Conservation (phyloP, 2,113 vertebrate genomes). For the Cygnus atratus region DNA sequence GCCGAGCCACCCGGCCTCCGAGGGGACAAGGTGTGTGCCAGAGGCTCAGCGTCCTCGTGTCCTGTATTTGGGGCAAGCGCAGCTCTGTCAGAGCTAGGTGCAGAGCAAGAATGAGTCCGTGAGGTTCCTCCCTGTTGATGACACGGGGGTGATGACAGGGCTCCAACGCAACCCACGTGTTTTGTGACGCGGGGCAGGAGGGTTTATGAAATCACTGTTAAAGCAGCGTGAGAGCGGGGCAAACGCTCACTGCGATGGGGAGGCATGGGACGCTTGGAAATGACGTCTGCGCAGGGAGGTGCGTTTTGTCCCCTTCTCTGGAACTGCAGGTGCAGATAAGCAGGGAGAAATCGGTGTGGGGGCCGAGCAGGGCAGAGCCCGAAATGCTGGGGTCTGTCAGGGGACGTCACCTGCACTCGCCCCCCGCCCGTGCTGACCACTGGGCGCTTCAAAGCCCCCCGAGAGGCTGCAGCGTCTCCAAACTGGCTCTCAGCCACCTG, state of each 20-base stretch:
- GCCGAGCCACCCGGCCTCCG: background rate
- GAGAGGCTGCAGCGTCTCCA: background rate
- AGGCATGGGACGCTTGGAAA: background rate
- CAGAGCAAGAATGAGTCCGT: accelerated
- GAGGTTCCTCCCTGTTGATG: accelerated
- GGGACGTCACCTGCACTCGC: background rate
- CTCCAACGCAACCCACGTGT: accelerated
- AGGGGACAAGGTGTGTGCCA: background rate
- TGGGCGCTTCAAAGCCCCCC: background rate
- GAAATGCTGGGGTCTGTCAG: background rate
- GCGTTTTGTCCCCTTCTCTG: accelerated
- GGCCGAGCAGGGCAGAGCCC: accelerated
- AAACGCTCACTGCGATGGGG: accelerated
- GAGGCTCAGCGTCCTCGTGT: background rate
- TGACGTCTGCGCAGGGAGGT: background rate
- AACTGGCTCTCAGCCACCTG: background rate
- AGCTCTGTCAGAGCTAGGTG: background rate
- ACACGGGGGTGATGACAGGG: no score
- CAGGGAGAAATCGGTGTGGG: background rate
- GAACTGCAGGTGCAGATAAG: background rate
- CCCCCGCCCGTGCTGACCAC: background rate
- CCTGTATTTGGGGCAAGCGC: no score
- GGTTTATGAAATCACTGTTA: background rate
- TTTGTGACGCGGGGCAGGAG: accelerated
- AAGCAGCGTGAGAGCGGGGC: background rate